Conservation (phyloP, 1,140 invertebrate genomes). For the Pseudomyrmex cubaensis region DNA sequence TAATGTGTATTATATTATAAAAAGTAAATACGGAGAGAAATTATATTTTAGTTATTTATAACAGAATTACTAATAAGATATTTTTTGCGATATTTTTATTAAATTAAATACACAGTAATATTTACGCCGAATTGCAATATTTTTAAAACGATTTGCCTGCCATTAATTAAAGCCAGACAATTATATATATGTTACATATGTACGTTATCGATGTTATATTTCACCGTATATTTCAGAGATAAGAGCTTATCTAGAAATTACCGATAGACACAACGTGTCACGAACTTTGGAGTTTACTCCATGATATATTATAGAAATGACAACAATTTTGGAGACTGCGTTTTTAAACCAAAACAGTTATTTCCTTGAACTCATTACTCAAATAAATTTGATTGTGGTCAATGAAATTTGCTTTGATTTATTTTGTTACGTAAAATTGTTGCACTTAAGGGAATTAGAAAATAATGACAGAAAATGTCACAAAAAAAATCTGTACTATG, state of each 20-base stretch:
- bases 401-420: background rate
- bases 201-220: background rate
- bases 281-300: conserved; percentile 38
- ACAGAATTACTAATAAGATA: conserved; percentile 2
- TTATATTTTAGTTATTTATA: background rate
- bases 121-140: background rate
- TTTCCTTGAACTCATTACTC: background rate
- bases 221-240: background rate
- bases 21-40: too few species aligned
- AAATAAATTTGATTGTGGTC: background rate
- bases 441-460: background rate
- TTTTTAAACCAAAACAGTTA: conserved; percentile 4
- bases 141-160: background rate
- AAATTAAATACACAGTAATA: background rate
- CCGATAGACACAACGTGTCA: background rate
- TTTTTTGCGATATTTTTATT: background rate
- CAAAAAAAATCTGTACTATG: too few species aligned
- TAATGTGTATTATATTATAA: too few species aligned
- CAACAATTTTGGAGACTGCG: background rate
- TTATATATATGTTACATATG: background rate
- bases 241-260: conserved; percentile 35
- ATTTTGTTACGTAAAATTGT: conserved; percentile 13
- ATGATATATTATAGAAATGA: background rate
- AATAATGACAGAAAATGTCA: background rate
- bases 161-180: background rate